Percentiles rank a stretch among this genome's conserved stretches.
phyloP scores from a whole-genome alignment of 2,113 vertebrate genomes.

The Alexandromys fortis region DNA sequence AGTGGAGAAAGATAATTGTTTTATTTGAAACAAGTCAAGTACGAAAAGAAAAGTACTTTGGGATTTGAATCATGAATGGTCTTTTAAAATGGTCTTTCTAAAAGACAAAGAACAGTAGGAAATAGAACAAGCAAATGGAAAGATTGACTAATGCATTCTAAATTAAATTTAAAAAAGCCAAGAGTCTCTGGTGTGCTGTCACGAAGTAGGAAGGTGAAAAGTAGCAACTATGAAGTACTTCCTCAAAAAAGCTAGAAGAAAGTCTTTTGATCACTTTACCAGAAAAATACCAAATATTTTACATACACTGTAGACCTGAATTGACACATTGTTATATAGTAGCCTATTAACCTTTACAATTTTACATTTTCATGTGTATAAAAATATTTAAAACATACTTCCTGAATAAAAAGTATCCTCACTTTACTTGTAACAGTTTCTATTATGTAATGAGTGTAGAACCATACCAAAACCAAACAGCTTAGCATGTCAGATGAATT shows the following conservation, averaged over 20 bases:
- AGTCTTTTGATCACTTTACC: background rate
- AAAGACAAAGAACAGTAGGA: background rate
- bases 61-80: background rate
- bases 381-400: background rate
- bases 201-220: rapidly evolving
- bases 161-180: background rate
- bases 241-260: background rate
- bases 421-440: background rate
- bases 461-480: background rate
- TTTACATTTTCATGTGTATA: background rate
- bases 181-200: background rate
- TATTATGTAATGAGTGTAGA: background rate
- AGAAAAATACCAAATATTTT: background rate
- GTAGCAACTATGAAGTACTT: background rate
- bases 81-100: background rate
- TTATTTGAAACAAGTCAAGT: background rate
- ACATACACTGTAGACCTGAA: background rate
- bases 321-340: background rate
- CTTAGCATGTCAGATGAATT: background rate
- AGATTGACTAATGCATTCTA: background rate
- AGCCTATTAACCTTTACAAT: too few species aligned
- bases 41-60: background rate
- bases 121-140: background rate
- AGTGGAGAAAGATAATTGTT: background rate
- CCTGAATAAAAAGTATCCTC: background rate